Evolutionary conservation across 2,113 vertebrate genomes (phyloP).

Genomic region (Xiphias gladius): DNA sequence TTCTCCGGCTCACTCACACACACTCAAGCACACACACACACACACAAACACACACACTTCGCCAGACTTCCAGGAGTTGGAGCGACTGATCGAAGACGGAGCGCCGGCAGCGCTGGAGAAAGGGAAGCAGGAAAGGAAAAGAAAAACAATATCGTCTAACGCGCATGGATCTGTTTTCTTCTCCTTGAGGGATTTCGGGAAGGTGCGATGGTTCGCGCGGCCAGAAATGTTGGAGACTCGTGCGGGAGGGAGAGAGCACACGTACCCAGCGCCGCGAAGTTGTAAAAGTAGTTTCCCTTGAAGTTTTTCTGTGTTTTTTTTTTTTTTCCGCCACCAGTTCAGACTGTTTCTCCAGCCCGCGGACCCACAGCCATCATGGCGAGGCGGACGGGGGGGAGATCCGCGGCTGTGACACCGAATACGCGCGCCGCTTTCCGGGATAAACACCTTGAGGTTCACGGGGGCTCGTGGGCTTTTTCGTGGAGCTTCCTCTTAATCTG

Average conservation of each 20-base stretch:
- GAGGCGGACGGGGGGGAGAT: constrained; percentile 70
- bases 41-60: constrained; percentile 69
- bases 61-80: constrained; percentile 81
- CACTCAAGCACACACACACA: constrained; percentile 10
- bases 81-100: constrained; percentile 49
- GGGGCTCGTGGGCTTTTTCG: constrained; percentile 52
- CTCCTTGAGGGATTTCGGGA: constrained; percentile 34
- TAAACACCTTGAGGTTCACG: constrained; percentile 31
- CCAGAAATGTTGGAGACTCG: constrained; percentile 35
- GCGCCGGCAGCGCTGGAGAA: constrained; percentile 11
- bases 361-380: constrained; percentile 81
- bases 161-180: constrained; percentile 64
- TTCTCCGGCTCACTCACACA: constrained; percentile 73
- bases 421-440: constrained; percentile 63
- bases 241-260: constrained; percentile 49
- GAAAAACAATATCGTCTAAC: background rate
- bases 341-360: constrained; percentile 52
- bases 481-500: constrained; percentile 76
- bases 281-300: constrained; percentile 80
- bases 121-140: background rate
- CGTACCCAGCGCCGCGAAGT: constrained; percentile 72
- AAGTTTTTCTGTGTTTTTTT: constrained; percentile 64
- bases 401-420: constrained; percentile 49
- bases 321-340: constrained; percentile 33
- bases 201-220: constrained; percentile 60